Percentiles rank a stretch among this genome's conserved stretches.
phyloP scores from a whole-genome alignment of 2,797 vertebrate species.

The Brotula barbata region DNA sequence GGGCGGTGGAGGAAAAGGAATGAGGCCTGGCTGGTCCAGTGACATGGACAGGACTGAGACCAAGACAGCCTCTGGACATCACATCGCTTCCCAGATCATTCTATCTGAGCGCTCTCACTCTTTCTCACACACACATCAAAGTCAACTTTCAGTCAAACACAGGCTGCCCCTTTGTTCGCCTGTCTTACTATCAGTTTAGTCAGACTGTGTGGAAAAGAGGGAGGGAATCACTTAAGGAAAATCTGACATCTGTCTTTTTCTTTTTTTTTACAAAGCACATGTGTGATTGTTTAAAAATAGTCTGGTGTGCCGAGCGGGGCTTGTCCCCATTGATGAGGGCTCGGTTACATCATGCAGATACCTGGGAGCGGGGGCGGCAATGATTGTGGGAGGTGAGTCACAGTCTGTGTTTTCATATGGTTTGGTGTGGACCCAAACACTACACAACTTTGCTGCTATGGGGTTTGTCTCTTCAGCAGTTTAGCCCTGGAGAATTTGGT shows the following conservation, averaged over 20 bases:
- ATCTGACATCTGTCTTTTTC: slow-evolving; percentile 65
- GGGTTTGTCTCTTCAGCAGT: not conserved
- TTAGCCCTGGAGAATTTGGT: not conserved
- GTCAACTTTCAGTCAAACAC: slow-evolving; percentile 44
- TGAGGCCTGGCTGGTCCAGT: slow-evolving; percentile 48
- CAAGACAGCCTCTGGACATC: slow-evolving; percentile 34
- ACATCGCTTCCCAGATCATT: too few species aligned
- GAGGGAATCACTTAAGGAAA: slow-evolving; percentile 65
- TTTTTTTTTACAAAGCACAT: slow-evolving; percentile 61
- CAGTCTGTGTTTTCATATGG: slow-evolving; percentile 45
- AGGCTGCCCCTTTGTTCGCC: slow-evolving; percentile 34
- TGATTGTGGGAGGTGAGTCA: slow-evolving; percentile 58
- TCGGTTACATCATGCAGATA: slow-evolving; percentile 54
- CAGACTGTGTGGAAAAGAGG: slow-evolving; percentile 63
- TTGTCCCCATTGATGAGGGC: slow-evolving; percentile 50
- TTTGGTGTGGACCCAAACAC: slow-evolving; percentile 6
- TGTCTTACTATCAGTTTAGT: slow-evolving; percentile 69
- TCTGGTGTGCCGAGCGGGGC: slow-evolving; percentile 44
- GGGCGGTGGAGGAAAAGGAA: slow-evolving; percentile 35
- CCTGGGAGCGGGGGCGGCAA: slow-evolving; percentile 29
- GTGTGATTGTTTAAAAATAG: slow-evolving; percentile 75
- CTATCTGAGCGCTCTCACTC: too few species aligned
- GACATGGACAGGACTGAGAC: slow-evolving; percentile 49
- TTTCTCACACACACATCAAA: slow-evolving; percentile 37
- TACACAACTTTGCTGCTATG: not conserved